Conservation (phyloP, 2,113 vertebrate genomes). For the Pyrgilauda ruficollis region DNA sequence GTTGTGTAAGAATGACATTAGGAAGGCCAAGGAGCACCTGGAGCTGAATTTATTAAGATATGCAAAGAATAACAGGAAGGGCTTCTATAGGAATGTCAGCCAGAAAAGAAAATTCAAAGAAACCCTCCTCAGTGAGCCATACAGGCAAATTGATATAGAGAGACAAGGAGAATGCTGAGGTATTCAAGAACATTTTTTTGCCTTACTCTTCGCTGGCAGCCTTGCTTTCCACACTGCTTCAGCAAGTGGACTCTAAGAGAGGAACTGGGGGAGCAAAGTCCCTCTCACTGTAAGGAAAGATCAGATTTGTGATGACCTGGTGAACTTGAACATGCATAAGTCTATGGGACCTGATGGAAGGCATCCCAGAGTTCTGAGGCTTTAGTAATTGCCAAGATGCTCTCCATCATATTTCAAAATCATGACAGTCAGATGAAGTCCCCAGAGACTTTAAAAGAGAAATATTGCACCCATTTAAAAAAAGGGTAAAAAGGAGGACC, state of each 20-base stretch:
- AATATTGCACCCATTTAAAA: neutral
- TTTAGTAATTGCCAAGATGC: neutral
- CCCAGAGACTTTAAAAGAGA: neutral
- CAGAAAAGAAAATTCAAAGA: neutral
- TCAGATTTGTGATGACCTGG: fast-evolving
- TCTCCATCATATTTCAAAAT: neutral
- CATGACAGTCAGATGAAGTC: neutral
- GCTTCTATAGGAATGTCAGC: neutral
- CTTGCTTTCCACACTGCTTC: neutral
- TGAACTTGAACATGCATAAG: neutral
- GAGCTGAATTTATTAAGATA: neutral
- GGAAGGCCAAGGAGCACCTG: neutral
- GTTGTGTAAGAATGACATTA: neutral
- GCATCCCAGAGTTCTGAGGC: neutral
- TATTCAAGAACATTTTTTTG: neutral
- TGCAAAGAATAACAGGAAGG: neutral
- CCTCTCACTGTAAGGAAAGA: neutral
- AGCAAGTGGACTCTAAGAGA: neutral
- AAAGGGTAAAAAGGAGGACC: neutral
- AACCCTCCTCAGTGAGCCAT: neutral
- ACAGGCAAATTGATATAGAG: neutral
- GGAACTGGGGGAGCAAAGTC: neutral
- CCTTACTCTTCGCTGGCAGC: neutral
- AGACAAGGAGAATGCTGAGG: neutral
- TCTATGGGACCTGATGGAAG: neutral